phyloP scores from a whole-genome alignment of 2,113 vertebrate genomes.

The Panthera tigris region DNA sequence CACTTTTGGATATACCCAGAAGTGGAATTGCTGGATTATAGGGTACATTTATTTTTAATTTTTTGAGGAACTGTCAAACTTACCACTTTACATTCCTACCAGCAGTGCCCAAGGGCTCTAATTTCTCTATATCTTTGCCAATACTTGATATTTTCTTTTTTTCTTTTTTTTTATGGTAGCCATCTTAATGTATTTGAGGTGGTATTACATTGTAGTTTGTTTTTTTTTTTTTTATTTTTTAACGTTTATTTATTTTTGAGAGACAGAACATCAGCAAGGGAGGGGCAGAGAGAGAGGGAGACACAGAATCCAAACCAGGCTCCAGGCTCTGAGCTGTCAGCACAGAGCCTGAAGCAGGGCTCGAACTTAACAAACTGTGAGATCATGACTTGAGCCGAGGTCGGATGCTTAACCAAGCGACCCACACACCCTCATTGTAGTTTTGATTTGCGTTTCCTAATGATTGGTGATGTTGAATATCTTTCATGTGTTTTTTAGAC shows the following conservation, averaged over 20 bases:
- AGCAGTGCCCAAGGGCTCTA: background rate
- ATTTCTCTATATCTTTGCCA: background rate
- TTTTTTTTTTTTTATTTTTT: no score
- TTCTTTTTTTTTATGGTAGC: background rate
- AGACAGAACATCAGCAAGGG: no score
- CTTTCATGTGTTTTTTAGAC: background rate
- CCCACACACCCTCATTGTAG: background rate
- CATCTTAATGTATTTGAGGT: background rate
- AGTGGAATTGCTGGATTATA: no score
- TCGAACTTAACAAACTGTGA: no score
- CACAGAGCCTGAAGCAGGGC: no score
- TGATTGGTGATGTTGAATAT: background rate
- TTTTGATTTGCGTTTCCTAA: constrained; percentile 3
- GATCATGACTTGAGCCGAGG: no score
- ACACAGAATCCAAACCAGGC: no score
- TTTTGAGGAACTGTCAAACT: background rate
- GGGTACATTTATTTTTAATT: background rate
- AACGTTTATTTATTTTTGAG: no score
- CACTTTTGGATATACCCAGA: no score
- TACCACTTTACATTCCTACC: background rate
- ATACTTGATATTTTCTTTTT: background rate
- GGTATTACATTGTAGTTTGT: background rate
- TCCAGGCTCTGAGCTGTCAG: no score
- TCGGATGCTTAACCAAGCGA: no score
- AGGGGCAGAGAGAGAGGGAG: no score